These are phyloP conservation scores for Monarcha castaneiventris DNA, from an alignment of 2,113 vertebrate species.

Conservation along the genomic window DNA sequence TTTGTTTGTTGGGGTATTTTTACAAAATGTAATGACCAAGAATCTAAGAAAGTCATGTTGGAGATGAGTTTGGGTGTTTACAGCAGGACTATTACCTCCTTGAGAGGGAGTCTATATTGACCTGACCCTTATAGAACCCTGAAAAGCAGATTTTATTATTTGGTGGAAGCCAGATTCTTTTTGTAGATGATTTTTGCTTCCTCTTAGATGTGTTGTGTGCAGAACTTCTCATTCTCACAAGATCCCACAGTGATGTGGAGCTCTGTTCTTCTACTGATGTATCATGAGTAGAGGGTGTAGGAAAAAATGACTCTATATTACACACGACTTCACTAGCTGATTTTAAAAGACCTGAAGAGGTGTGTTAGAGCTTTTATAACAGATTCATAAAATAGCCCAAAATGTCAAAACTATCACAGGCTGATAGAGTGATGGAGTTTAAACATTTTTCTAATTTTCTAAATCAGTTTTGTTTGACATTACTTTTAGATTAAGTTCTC, in stretches of 20 bases:
- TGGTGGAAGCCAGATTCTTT: background rate
- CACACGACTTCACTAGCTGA: background rate
- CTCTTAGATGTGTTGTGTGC: background rate
- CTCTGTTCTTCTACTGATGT: background rate
- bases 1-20: background rate
- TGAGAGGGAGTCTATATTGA: background rate
- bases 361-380: background rate
- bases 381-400: accelerated
- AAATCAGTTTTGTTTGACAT: background rate
- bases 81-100: background rate
- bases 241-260: background rate
- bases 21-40: background rate
- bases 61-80: background rate
- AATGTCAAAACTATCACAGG: background rate
- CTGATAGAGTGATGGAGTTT: background rate
- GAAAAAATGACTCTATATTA: background rate
- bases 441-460: background rate
- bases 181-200: accelerated
- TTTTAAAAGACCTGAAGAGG: background rate
- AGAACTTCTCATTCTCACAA: background rate
- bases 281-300: background rate
- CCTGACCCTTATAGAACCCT: background rate
- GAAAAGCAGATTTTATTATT: background rate
- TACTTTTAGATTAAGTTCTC: background rate
- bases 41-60: background rate